These are phyloP conservation scores for Malachius bipustulatus DNA, from an alignment of 2,888 invertebrate genomes.

Conservation along the genomic window DNA sequence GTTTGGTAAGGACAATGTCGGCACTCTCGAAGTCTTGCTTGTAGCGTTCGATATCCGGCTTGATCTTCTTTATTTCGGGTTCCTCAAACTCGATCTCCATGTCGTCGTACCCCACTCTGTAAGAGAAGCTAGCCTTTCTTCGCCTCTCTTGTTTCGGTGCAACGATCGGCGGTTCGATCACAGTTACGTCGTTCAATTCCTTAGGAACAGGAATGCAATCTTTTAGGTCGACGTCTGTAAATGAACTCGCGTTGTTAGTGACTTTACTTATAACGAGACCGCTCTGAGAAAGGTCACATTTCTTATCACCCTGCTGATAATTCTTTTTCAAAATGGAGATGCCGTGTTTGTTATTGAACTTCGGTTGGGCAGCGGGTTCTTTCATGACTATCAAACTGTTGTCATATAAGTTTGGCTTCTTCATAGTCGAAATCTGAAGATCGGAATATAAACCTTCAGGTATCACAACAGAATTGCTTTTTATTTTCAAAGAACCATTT, in stretches of 20 bases:
- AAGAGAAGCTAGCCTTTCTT: conserved; percentile 34
- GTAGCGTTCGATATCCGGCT: conserved; percentile 17
- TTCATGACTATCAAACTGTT: too few relatives aligned
- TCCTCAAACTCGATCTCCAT: conserved; percentile 23
- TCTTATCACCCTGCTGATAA: conserved; percentile 16
- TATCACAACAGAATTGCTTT: neutral
- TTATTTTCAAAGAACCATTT: neutral
- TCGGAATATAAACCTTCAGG: conserved; percentile 5
- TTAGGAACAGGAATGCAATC: conserved; percentile 13
- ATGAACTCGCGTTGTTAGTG: conserved; percentile 23
- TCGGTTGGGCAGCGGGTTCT: too few relatives aligned
- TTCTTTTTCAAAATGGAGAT: conserved; percentile 35
- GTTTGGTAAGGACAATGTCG: conserved; percentile 20
- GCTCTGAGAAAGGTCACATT: conserved; percentile 10
- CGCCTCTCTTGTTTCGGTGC: conserved; percentile 27
- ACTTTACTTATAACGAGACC: conserved; percentile 20
- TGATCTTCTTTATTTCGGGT: conserved; percentile 12
- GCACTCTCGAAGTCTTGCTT: conserved; percentile 15
- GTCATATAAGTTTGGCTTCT: too few relatives aligned
- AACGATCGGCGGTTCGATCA: conserved; percentile 15
- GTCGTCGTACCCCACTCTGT: conserved; percentile 35
- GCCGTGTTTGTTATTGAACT: conserved; percentile 38
- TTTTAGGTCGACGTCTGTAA: conserved; percentile 15
- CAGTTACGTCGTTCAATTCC: conserved; percentile 17
- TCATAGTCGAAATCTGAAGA: neutral